Conservation (phyloP, 2,888 invertebrate species). For the Ptilodon capucinus region DNA sequence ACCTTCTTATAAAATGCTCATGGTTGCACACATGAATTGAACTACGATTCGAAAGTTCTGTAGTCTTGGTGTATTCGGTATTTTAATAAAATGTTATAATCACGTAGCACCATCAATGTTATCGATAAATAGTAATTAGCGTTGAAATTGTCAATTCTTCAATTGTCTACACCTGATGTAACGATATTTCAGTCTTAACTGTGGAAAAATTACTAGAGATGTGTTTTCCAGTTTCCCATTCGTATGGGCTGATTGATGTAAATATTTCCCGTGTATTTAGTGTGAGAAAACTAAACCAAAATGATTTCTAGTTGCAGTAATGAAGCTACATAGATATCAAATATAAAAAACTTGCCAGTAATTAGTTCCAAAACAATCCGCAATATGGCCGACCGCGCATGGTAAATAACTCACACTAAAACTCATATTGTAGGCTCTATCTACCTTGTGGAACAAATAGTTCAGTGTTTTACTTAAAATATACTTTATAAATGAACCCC, state of each 20-base stretch:
- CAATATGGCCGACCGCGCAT: no score
- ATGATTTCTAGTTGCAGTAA: no score
- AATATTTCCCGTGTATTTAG: conserved; percentile 24
- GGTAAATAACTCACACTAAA: conserved; percentile 24
- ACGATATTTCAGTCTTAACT: not conserved
- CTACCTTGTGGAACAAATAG: conserved; percentile 15
- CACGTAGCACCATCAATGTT: not conserved
- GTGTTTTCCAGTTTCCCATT: conserved; percentile 12
- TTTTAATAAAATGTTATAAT: not conserved
- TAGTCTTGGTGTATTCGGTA: not conserved
- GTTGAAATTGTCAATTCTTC: not conserved
- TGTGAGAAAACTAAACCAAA: conserved; percentile 12
- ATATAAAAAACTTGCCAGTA: no score
- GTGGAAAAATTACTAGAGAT: conserved; percentile 34
- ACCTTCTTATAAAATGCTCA: no score
- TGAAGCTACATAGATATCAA: no score
- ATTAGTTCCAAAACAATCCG: no score
- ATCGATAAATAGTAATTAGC: not conserved
- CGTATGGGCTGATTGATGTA: conserved; percentile 23
- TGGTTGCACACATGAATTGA: not conserved
- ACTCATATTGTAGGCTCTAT: conserved; percentile 14
- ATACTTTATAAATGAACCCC: conserved; percentile 30
- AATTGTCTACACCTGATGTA: not conserved
- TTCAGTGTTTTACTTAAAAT: conserved; percentile 40
- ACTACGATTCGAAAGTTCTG: not conserved